Evolutionary conservation across 2,113 vertebrate genomes (phyloP).

Genomic region (Lipophrys pholis): DNA sequence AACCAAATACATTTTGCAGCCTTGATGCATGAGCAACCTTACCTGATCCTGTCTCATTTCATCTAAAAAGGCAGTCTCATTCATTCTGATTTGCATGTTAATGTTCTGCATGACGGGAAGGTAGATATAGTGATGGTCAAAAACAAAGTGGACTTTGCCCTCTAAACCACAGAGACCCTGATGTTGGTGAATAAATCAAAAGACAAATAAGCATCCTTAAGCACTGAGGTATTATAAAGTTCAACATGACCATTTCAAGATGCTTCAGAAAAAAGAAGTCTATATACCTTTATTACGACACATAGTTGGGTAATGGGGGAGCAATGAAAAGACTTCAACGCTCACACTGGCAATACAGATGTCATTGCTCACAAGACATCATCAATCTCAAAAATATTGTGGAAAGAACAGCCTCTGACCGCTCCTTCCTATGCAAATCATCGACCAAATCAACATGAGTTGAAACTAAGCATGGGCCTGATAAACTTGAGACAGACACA

Average conservation of each 20-base stretch:
- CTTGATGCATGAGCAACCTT: conserved; percentile 6
- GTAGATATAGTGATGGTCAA: neutral
- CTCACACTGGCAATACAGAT: conserved; percentile 15
- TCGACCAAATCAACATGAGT: conserved; percentile 51
- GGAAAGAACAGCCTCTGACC: conserved; percentile 16
- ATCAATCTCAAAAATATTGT: conserved; percentile 39
- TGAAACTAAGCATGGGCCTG: conserved; percentile 27
- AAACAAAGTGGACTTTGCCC: neutral
- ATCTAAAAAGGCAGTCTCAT: conserved; percentile 27
- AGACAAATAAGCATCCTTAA: neutral
- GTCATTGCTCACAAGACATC: neutral
- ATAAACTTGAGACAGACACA: conserved; percentile 10
- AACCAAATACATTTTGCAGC: conserved; percentile 45
- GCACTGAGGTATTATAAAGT: neutral
- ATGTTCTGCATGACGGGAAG: conserved; percentile 11
- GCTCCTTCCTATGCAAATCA: conserved; percentile 45
- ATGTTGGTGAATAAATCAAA: neutral
- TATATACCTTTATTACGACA: neutral
- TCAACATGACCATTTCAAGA: neutral
- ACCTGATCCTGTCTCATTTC: conserved; percentile 9
- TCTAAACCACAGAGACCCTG: neutral
- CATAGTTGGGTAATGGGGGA: neutral
- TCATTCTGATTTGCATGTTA: conserved; percentile 17
- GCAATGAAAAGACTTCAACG: conserved; percentile 6
- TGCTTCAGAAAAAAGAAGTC: neutral